Base-by-base conservation (phyloP, 2,888 invertebrate species). In the Drosophila mercatorum region DNA sequence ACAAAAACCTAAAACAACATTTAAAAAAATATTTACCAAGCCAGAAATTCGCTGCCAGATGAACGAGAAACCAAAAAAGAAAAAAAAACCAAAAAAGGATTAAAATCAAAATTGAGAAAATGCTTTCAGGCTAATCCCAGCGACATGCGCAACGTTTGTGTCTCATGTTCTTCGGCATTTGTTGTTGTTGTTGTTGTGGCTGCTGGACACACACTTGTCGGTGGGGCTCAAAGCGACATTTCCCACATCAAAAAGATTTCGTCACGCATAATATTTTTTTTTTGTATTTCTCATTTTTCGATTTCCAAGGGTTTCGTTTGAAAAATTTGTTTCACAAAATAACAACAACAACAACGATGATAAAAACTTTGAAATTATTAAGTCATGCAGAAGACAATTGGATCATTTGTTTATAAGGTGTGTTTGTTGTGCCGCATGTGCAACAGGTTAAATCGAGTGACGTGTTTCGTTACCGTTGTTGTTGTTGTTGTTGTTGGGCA, bases 171-270 rank as follows among this genome's bases (percentile, higher is more conserved):
- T 75, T 66, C 65, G 59, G 28, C 14, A 46, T 64, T 47, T 22
- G 26, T 76, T 69, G 57, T 64, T 41, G 44, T 12, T 46, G 46
- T 46, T 69, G 66, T 53, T 65, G 72, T 31, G 43, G 74, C 69
- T 75, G 78, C 80, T 85, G 86, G 88, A 86, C 87, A 88, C 68
- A 81, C 89, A 90, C 89, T 90, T 90, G 90, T 88, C 87, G 89
- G 80, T 74, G 68, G 81, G 75, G 69, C 87, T 88, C 83, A 86
- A 87, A 88, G 86, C 84, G 90, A 89, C 89, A 81, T 89, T 90
- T 90, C 90, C 90, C 90, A 90, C 87, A 89, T 89, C 88, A 89
- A 87, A 85, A 89, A 81, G 88, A 88, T 90, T 90, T 88, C 90
- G 90, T 88, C 89, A 90, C 89, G 88, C 84, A 79, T 78, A 79